Evolutionary conservation across 2,888 invertebrate genomes (phyloP), one percentile per base, ranked within the genome.

Genomic region (Drosophila borborema): DNA sequence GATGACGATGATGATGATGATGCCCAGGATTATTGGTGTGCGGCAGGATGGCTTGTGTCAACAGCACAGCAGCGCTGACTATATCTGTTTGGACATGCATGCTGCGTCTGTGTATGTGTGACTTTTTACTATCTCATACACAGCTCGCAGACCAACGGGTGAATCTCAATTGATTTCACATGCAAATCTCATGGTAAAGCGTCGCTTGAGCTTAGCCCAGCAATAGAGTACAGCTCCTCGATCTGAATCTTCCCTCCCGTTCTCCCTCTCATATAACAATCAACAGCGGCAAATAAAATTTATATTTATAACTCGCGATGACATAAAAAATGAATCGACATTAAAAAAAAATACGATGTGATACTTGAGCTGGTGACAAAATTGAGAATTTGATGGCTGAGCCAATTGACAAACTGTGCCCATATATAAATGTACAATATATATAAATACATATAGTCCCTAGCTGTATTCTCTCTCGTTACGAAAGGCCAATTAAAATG

Each of bases 281-380:
- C 88, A 85, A 79, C 84, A 61, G 86, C 61, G 76, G 62, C 71
- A 68, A 51, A 72, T 69, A 71, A 72, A 59, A 80, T 66, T 66
- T 74, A 69, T 85, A 82, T 87, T 85, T 85, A 84, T 85, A 82
- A 66, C 76, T 75, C 56, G 68, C 45, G 64, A 14, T 71, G 82
- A 64, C 85, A 77, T 84, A 81, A 84, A 84, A 84, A 83, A 63
- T 45, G 56, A 45, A 66, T 56, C 34, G 55, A 58, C 64, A 77
- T 77, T 72, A 65, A 65, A 59, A 73, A 38, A 72, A 67, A 31
- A 53, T 66, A 63, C 34, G 41, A 55, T 65, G 51, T 60, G 60
- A 77, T 49, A 78, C 65, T 77, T 74, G 77, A 64, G 67, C 51
- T 58, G 65, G 62, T 67, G 79, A 70, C 64, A 70, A 70, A 79